Conservation (phyloP, 2,797 vertebrate genomes). For the Diplodus puntazzo region DNA sequence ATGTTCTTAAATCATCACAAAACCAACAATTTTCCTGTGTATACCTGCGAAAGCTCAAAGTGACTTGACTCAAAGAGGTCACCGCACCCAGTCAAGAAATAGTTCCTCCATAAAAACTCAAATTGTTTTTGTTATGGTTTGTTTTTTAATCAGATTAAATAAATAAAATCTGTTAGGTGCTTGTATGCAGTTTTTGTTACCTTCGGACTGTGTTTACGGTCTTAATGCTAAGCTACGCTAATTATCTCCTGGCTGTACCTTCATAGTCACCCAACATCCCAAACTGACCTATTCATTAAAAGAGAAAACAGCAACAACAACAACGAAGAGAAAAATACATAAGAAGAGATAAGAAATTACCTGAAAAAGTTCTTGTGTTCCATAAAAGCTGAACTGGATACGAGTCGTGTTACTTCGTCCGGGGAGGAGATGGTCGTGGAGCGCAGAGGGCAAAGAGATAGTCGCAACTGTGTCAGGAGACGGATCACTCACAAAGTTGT, state of each 20-base stretch:
- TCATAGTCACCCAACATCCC: background rate
- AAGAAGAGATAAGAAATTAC: slow-evolving; percentile 71
- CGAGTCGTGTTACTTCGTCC: slow-evolving; percentile 73
- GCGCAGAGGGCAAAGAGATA: slow-evolving; percentile 86
- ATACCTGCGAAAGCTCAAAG: too few species aligned
- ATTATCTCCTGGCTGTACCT: background rate
- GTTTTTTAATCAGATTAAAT: too few species aligned
- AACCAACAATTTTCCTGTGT: background rate
- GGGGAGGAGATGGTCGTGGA: slow-evolving; percentile 76
- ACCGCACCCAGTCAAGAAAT: too few species aligned
- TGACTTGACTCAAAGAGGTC: too few species aligned
- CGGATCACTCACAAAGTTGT: slow-evolving; percentile 66
- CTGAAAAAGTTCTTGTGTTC: slow-evolving; percentile 86
- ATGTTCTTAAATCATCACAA: background rate
- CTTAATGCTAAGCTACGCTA: slow-evolving; percentile 6
- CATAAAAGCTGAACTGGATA: slow-evolving; percentile 93
- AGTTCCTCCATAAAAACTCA: too few species aligned
- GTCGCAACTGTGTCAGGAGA: slow-evolving; percentile 76
- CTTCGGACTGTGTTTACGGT: background rate
- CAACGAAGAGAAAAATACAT: background rate
- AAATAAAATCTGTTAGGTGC: too few species aligned
- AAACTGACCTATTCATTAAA: background rate
- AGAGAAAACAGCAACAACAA: background rate
- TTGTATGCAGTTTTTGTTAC: too few species aligned
- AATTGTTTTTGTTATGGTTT: too few species aligned